Conservation (phyloP, 1,140 invertebrate genomes). For the Aphelenchoides besseyi region DNA sequence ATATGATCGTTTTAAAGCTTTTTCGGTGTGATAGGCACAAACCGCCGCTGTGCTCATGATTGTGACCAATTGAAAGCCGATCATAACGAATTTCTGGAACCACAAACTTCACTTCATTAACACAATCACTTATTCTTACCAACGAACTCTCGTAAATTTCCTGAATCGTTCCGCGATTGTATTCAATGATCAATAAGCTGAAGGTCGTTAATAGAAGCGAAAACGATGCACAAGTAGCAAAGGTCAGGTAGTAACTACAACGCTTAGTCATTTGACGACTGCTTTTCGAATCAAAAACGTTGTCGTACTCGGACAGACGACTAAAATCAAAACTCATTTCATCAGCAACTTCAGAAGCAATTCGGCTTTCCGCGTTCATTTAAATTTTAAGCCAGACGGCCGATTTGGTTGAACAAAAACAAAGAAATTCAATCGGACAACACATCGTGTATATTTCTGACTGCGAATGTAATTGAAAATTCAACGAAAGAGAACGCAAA, state of each 20-base stretch:
- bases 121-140: not conserved
- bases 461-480: too few relatives aligned
- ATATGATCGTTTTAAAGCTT: conserved; percentile 4
- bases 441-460: too few relatives aligned
- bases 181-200: conserved; percentile 13
- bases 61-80: conserved; percentile 5
- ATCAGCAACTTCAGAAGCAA: too few relatives aligned
- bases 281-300: not conserved
- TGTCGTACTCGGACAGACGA: not conserved
- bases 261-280: not conserved
- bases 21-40: conserved; percentile 1
- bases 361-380: too few relatives aligned
- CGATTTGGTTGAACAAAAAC: too few relatives aligned
- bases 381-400: too few relatives aligned
- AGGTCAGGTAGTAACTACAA: conserved; percentile 1
- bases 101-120: not conserved
- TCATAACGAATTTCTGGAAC: not conserved
- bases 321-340: conserved; percentile 2
- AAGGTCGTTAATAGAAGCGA: not conserved
- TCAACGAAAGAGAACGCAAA: too few relatives aligned
- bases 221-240: conserved; percentile 14
- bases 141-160: conserved; percentile 9
- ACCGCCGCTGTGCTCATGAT: not conserved
- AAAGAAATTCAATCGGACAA: too few relatives aligned
- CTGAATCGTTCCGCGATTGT: conserved; percentile 10